phyloP scores from a whole-genome alignment of 1,140 invertebrate genomes.

The Ceratina australensis region DNA sequence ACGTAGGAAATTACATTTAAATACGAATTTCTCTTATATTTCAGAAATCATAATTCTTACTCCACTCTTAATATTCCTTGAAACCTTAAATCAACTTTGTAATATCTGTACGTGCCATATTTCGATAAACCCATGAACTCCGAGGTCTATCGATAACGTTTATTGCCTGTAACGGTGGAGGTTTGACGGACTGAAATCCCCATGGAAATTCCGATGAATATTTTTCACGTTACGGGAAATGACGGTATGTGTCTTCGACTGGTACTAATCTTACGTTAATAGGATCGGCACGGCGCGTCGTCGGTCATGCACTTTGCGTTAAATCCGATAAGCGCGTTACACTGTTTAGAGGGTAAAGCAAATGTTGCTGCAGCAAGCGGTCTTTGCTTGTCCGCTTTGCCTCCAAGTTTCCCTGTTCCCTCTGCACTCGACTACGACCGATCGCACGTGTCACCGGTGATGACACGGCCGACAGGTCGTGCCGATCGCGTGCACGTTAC shows the following conservation, averaged over 20 bases:
- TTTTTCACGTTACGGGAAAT: not conserved
- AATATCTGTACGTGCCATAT: too few species aligned
- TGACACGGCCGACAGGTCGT: not conserved
- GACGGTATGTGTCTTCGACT: not conserved
- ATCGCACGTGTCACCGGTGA: not conserved
- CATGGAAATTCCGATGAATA: too few species aligned
- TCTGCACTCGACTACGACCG: slow-evolving; percentile 29
- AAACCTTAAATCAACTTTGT: too few species aligned
- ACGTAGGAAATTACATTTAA: too few species aligned
- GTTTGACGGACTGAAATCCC: too few species aligned
- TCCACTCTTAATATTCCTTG: too few species aligned
- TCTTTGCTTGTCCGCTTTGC: slow-evolving; percentile 30
- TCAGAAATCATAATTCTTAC: too few species aligned
- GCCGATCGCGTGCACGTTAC: not conserved
- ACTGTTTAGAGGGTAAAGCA: slow-evolving; percentile 39
- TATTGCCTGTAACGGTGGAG: too few species aligned
- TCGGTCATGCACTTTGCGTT: slow-evolving; percentile 37
- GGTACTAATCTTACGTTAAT: slow-evolving; percentile 27
- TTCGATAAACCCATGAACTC: too few species aligned
- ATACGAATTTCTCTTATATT: too few species aligned
- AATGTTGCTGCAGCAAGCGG: slow-evolving; percentile 43
- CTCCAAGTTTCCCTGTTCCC: slow-evolving; percentile 26
- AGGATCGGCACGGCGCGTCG: slow-evolving; percentile 24
- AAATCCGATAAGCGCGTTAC: slow-evolving; percentile 41
- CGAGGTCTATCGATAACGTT: too few species aligned